These are phyloP conservation scores for Prunella fulvescens DNA, from an alignment of 2,113 vertebrate species.

Conservation along the genomic window DNA sequence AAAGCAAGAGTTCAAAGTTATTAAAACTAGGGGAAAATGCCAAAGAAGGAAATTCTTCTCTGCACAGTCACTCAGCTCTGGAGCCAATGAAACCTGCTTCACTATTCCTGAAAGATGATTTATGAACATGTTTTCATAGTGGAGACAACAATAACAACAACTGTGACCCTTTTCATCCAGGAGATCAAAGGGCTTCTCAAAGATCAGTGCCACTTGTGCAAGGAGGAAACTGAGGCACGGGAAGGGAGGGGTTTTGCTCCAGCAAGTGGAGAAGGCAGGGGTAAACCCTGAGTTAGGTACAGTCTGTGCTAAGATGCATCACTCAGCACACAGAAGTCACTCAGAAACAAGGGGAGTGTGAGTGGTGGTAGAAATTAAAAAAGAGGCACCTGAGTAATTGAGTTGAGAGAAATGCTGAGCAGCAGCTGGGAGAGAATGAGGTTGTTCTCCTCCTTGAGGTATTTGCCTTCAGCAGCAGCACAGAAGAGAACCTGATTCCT, in stretches of 20 bases:
- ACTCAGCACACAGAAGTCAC: background rate
- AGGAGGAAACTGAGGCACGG: background rate
- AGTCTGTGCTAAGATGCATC: background rate
- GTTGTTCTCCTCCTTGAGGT: background rate
- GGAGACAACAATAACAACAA: conserved; percentile 51
- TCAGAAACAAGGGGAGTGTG: background rate
- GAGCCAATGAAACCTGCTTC: conserved; percentile 31
- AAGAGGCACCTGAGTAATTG: background rate
- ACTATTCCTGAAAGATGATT: background rate
- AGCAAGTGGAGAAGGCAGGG: background rate
- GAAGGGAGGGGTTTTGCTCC: background rate
- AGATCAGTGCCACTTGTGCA: background rate
- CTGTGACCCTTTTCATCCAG: background rate
- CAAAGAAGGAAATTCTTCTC: conserved; percentile 65
- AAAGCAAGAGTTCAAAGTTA: conserved; percentile 65
- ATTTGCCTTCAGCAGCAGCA: background rate
- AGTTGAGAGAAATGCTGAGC: background rate
- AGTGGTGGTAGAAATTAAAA: background rate
- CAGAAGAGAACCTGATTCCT: background rate
- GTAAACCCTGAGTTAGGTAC: background rate
- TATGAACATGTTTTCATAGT: conserved; percentile 33
- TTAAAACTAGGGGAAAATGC: conserved; percentile 54
- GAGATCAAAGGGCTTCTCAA: background rate
- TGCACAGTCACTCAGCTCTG: conserved; percentile 34
- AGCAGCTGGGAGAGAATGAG: background rate